Evolutionary conservation across 2,113 vertebrate genomes (phyloP).

Genomic region (Catharus bicknelli): DNA sequence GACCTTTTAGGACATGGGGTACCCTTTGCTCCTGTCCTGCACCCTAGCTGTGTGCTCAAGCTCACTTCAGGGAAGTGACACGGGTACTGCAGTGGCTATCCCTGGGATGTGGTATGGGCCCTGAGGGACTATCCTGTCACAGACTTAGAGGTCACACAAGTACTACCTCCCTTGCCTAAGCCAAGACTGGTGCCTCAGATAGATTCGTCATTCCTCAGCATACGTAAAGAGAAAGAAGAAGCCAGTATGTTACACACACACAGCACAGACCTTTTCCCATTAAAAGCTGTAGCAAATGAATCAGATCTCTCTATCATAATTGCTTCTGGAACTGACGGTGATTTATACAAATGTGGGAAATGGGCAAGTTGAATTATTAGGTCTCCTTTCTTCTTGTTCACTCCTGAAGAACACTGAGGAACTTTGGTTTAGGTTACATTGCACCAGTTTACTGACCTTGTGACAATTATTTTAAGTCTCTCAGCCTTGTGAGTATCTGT

Average conservation of each 20-base stretch:
- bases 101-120: neutral
- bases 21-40: neutral
- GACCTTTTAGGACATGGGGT: neutral
- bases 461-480: constrained; percentile 21
- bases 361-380: neutral
- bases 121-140: neutral
- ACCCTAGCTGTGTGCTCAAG: neutral
- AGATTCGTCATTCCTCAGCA: neutral
- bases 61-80: neutral
- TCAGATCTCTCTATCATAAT: neutral
- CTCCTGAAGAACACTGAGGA: neutral
- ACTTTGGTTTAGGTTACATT: constrained; percentile 26
- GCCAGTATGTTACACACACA: neutral
- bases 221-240: neutral
- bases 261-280: neutral
- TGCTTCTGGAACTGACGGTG: neutral
- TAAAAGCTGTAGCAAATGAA: neutral
- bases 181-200: fast-evolving
- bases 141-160: neutral
- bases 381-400: neutral
- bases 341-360: neutral
- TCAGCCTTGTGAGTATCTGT: neutral
- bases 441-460: neutral
- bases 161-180: neutral
- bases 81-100: neutral